These are phyloP conservation scores for Aspidiotus rigidus DNA, from an alignment of 2,888 invertebrate species.

Conservation along the genomic window DNA sequence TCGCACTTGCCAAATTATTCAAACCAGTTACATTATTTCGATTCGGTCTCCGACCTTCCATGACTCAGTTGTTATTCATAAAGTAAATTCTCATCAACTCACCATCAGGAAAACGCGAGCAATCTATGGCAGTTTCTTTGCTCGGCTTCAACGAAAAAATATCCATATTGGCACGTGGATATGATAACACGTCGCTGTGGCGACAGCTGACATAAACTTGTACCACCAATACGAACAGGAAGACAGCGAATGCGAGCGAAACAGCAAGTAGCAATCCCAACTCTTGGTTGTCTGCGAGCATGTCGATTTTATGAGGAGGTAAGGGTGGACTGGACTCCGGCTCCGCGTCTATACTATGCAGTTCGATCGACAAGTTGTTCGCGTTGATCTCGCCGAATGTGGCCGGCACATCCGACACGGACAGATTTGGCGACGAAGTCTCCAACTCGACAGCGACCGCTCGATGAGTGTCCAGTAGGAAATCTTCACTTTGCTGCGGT, in stretches of 20 bases:
- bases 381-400: neutral
- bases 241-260: conserved; percentile 10
- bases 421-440: conserved; percentile 22
- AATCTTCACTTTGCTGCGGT: conserved; percentile 34
- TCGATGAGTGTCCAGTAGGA: conserved; percentile 32
- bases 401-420: neutral
- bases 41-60: neutral
- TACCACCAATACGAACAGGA: conserved; percentile 20
- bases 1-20: no score
- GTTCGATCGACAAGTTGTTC: conserved; percentile 4
- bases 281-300: conserved; percentile 21
- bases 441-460: conserved; percentile 34
- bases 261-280: conserved; percentile 14
- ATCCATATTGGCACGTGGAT: conserved; percentile 22
- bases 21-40: neutral
- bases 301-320: conserved; percentile 19
- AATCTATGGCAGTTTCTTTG: conserved; percentile 17
- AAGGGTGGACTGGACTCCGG: neutral
- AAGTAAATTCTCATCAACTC: neutral
- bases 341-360: neutral
- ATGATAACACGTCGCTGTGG: conserved; percentile 28
- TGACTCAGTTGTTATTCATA: neutral
- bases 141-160: conserved; percentile 29
- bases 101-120: conserved; percentile 30
- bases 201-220: conserved; percentile 25